Evolutionary conservation across 2,888 invertebrate species (phyloP).

Genomic region (Drosophila koepferae): DNA sequence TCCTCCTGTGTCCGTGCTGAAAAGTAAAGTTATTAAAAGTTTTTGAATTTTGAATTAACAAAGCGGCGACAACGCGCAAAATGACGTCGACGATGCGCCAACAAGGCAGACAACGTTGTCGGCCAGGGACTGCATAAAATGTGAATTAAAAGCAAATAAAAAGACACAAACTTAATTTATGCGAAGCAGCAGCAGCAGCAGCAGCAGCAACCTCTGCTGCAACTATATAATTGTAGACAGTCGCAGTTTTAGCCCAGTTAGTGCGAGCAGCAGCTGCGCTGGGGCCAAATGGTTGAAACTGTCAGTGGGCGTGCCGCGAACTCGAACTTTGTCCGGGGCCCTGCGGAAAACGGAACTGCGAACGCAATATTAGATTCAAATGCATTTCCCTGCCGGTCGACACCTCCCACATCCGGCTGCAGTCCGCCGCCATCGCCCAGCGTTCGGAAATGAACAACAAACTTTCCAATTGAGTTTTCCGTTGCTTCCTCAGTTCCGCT

Average conservation of each 20-base stretch:
- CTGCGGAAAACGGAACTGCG: slow-evolving; percentile 60
- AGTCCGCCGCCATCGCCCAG: slow-evolving; percentile 29
- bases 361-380: slow-evolving; percentile 77
- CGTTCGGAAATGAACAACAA: slow-evolving; percentile 73
- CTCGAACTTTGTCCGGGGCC: slow-evolving; percentile 35
- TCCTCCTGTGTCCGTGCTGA: slow-evolving; percentile 26
- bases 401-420: slow-evolving; percentile 64
- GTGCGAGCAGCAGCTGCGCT: slow-evolving; percentile 25
- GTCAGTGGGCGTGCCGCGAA: slow-evolving; percentile 38
- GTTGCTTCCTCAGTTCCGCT: slow-evolving; percentile 40
- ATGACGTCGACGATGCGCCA: slow-evolving; percentile 46
- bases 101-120: slow-evolving; percentile 18
- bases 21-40: slow-evolving; percentile 75
- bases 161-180: slow-evolving; percentile 72
- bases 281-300: slow-evolving; percentile 45
- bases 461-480: slow-evolving; percentile 81
- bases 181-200: slow-evolving; percentile 46
- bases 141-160: slow-evolving; percentile 68
- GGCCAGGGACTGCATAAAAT: slow-evolving; percentile 40
- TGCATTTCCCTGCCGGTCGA: slow-evolving; percentile 70
- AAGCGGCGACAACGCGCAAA: slow-evolving; percentile 61
- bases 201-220: slow-evolving; percentile 21
- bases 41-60: slow-evolving; percentile 73
- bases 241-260: slow-evolving; percentile 30
- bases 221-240: slow-evolving; percentile 40